A percentile compares a stretch with the other conserved stretches of the same genome.
Evolutionary conservation across 2,113 vertebrate species (phyloP).

Genomic region (Nymphicus hollandicus): DNA sequence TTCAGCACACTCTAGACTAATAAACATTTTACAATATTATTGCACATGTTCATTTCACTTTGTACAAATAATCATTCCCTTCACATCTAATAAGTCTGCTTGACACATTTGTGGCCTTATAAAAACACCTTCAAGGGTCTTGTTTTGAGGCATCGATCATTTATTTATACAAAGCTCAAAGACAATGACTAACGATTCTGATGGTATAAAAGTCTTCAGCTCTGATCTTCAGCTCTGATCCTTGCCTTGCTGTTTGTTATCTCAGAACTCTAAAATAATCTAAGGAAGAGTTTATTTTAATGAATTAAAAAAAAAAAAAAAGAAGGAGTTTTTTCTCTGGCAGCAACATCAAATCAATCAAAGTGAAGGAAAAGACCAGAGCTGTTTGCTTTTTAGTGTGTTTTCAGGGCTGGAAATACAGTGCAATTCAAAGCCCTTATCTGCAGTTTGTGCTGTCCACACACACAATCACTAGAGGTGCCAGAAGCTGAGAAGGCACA

Average conservation of each 20-base stretch:
- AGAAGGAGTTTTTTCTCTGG: not conserved
- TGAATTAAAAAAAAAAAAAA: not conserved
- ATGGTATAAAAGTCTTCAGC: constrained; percentile 64
- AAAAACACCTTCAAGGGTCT: constrained; percentile 80
- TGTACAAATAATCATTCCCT: constrained; percentile 86
- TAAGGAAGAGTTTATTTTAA: constrained; percentile 63
- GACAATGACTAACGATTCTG: constrained; percentile 75
- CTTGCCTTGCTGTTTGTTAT: constrained; percentile 69
- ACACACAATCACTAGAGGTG: not conserved
- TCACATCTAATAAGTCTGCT: constrained; percentile 89
- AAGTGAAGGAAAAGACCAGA: constrained; percentile 52
- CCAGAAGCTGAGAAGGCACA: not conserved
- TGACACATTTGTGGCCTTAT: constrained; percentile 83
- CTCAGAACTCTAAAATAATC: constrained; percentile 64
- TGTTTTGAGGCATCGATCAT: constrained; percentile 80
- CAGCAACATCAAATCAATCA: constrained; percentile 69
- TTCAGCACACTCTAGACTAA: constrained; percentile 87
- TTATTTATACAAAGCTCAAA: constrained; percentile 75
- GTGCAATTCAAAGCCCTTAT: not conserved
- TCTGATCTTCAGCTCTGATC: constrained; percentile 68
- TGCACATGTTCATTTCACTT: constrained; percentile 86
- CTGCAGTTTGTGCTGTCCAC: constrained; percentile 7
- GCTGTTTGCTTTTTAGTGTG: not conserved
- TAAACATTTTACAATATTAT: constrained; percentile 89
- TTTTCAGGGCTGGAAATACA: constrained; percentile 18